Evolutionary conservation across 1,140 invertebrate genomes (phyloP).

Genomic region (Leucophenga varia): DNA sequence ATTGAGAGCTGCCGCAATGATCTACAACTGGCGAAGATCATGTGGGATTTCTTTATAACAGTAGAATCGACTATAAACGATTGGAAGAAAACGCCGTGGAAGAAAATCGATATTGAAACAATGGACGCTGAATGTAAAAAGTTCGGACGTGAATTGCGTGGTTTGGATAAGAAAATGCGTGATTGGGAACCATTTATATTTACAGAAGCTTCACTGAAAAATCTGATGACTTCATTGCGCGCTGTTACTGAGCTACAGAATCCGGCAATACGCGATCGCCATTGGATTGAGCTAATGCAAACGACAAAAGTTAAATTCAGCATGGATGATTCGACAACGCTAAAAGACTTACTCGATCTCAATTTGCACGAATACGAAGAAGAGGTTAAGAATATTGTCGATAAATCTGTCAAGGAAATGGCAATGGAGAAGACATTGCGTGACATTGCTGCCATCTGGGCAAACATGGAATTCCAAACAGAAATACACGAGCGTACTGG

Average conservation of each 20-base stretch:
- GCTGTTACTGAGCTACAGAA: conserved; percentile 93
- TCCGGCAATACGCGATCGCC: conserved; percentile 86
- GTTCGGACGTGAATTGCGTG: conserved; percentile 80
- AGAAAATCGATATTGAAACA: conserved; percentile 87
- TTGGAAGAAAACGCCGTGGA: conserved; percentile 92
- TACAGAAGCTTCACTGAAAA: conserved; percentile 76
- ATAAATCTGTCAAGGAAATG: conserved; percentile 94
- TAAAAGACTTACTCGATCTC: conserved; percentile 82
- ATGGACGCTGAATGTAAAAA: conserved; percentile 95
- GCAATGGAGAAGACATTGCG: conserved; percentile 83
- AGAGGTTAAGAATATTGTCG: conserved; percentile 92
- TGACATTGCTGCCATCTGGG: conserved; percentile 84
- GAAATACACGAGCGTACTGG: conserved; percentile 79
- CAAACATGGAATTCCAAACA: conserved; percentile 79
- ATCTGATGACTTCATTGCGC: conserved; percentile 82
- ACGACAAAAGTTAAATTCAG: conserved; percentile 81
- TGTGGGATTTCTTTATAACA: conserved; percentile 89
- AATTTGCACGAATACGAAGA: conserved; percentile 91
- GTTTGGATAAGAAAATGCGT: conserved; percentile 85
- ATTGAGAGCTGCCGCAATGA: conserved; percentile 76
- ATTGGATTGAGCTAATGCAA: conserved; percentile 91
- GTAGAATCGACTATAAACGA: conserved; percentile 79
- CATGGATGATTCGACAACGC: conserved; percentile 74
- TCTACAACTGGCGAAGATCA: conserved; percentile 73
- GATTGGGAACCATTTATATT: conserved; percentile 68